Evolutionary conservation across 2,113 vertebrate species (phyloP).

Genomic region (Cavia porcellus): DNA sequence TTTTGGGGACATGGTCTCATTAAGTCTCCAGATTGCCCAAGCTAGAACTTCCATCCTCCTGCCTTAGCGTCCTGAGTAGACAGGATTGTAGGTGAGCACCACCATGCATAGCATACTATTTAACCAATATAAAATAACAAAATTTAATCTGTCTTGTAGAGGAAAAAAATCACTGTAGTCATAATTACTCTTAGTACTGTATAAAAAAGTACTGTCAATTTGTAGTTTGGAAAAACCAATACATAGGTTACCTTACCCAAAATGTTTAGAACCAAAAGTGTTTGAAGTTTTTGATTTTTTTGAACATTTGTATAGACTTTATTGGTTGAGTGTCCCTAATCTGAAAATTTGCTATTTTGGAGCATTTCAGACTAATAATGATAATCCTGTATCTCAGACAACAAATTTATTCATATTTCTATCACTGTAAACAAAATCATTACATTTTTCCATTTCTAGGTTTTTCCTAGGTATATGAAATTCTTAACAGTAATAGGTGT

Average conservation of each 20-base stretch:
- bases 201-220: neutral
- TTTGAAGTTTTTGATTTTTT: neutral
- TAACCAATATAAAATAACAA: neutral
- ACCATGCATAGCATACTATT: neutral
- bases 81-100: neutral
- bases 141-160: neutral
- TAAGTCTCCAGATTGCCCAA: neutral
- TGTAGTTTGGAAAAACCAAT: conserved; percentile 10
- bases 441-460: conserved; percentile 19
- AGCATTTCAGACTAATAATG: neutral
- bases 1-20: neutral
- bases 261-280: neutral
- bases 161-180: neutral
- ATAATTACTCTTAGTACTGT: neutral
- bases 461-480: conserved; percentile 18
- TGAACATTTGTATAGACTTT: neutral
- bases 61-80: neutral
- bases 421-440: neutral
- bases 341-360: neutral
- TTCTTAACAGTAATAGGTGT: neutral
- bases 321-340: neutral
- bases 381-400: neutral
- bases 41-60: neutral
- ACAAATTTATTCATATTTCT: conserved; percentile 28
- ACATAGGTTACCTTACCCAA: neutral